Base-by-base conservation (phyloP, 2,888 invertebrate genomes). In the Epicampocera succincta region DNA sequence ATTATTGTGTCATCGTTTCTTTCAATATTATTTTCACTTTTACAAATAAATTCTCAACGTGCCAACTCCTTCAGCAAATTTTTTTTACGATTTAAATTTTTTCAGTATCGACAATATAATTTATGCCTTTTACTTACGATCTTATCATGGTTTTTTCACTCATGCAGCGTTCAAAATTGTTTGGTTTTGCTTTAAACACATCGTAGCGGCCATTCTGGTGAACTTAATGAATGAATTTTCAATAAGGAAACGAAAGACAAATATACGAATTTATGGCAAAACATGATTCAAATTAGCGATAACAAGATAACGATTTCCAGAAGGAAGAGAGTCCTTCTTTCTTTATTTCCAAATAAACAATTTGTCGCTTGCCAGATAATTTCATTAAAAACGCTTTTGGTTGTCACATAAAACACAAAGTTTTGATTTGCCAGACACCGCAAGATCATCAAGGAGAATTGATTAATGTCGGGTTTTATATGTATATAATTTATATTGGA, bases 231-330 rank as follows among this genome's bases (percentile, higher is more conserved):
- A 63, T 65, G 65, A n/a, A 40, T 46, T 9, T 46, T 19, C 54
- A 56, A 65, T 46, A 46, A 46, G 54, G 42, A 46, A 74, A 56
- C 21, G 38, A 48, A 21, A 52, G 44, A 73, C 61, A 46, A 54
- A 65, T 61, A 17, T 29, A 11, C 38, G 40, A 52, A 63, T 63
- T 73, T 73, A 63, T 65, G 54, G 33, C 15, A 44, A 42, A 65
- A 65, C 73, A 73, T 38, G 63, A 73, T 73, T 73, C 60, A 65
- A 56, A 73, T 65, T 73, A 73, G 63, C 54, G 38, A 73, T 74
- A 65, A 65, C 21, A 74, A 74, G 44, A 65, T 72, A 25, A 52
- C 12, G 17, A 46, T 5, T 66, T 61, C 17, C 19, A 66, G 15
- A 40, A 38, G 38, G 38, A 66, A 46, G 56, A 44, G 29, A 42